phyloP scores from a whole-genome alignment of 2,888 invertebrate species.

The Dusona sp. region DNA sequence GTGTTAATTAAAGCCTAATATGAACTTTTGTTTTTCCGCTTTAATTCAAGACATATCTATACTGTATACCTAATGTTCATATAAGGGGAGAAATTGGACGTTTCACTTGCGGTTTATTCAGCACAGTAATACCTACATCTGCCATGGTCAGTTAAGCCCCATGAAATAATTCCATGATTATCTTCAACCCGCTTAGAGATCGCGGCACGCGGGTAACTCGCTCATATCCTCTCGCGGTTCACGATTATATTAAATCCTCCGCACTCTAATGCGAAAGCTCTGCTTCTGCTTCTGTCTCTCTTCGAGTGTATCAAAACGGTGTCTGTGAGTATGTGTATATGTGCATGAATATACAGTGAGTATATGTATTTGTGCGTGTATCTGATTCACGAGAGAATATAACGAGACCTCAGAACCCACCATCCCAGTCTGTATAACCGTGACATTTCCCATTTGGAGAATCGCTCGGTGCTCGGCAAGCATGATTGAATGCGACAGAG shows the following conservation, averaged over 20 bases:
- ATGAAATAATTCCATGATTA: slow-evolving; percentile 75
- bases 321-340: background rate
- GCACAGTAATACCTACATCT: slow-evolving; percentile 62
- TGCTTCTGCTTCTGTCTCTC: slow-evolving; percentile 9
- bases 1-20: background rate
- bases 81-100: slow-evolving; percentile 36
- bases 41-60: background rate
- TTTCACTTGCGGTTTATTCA: slow-evolving; percentile 49
- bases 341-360: background rate
- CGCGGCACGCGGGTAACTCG: slow-evolving; percentile 57
- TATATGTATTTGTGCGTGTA: slow-evolving; percentile 3
- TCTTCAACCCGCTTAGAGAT: slow-evolving; percentile 69
- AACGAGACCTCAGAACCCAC: slow-evolving; percentile 40
- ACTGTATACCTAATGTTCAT: background rate
- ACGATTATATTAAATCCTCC: slow-evolving; percentile 68
- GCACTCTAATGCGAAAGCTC: slow-evolving; percentile 65
- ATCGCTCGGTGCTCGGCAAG: slow-evolving; percentile 50
- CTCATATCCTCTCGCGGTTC: slow-evolving; percentile 37
- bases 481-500: slow-evolving; percentile 66
- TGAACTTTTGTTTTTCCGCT: background rate
- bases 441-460: slow-evolving; percentile 69
- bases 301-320: background rate
- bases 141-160: slow-evolving; percentile 70
- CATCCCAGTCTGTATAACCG: slow-evolving; percentile 41
- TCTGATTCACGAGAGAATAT: slow-evolving; percentile 45